Evolutionary conservation across 2,113 vertebrate species (phyloP).

Genomic region (Oostethus manadensis): DNA sequence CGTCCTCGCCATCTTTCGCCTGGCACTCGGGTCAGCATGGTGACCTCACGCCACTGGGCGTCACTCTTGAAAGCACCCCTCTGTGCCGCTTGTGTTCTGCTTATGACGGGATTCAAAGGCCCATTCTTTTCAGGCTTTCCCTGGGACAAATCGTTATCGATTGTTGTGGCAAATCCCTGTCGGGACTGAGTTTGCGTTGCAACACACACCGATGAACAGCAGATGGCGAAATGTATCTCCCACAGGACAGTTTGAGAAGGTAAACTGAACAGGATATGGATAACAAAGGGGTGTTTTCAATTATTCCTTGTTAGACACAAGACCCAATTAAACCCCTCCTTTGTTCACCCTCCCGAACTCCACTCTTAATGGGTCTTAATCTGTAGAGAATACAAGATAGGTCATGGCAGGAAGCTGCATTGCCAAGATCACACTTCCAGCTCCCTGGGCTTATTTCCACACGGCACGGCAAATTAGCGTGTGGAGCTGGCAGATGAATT

Average conservation of each 20-base stretch:
- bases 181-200: conserved; percentile 11
- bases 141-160: conserved; percentile 14
- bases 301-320: conserved; percentile 16
- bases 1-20: conserved; percentile 16
- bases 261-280: conserved; percentile 10
- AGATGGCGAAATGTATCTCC: conserved; percentile 41
- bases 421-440: conserved; percentile 38
- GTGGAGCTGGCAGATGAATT: conserved; percentile 57
- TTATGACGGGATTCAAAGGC: conserved; percentile 37
- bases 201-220: conserved; percentile 31
- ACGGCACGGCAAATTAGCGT: conserved; percentile 53
- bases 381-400: conserved; percentile 53
- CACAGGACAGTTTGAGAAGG: conserved; percentile 2
- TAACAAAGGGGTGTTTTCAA: conserved; percentile 19
- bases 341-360: conserved; percentile 35
- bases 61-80: conserved; percentile 34
- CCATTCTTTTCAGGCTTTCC: conserved; percentile 29
- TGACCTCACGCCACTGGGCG: conserved; percentile 59
- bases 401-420: conserved; percentile 16
- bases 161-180: conserved; percentile 2
- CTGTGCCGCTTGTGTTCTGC: conserved; percentile 42
- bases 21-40: conserved; percentile 34
- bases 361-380: conserved; percentile 44
- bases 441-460: conserved; percentile 43
- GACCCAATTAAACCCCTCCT: conserved; percentile 13